Evolutionary conservation across 2,888 invertebrate genomes (phyloP).

Genomic region (Girardia tigrina): DNA sequence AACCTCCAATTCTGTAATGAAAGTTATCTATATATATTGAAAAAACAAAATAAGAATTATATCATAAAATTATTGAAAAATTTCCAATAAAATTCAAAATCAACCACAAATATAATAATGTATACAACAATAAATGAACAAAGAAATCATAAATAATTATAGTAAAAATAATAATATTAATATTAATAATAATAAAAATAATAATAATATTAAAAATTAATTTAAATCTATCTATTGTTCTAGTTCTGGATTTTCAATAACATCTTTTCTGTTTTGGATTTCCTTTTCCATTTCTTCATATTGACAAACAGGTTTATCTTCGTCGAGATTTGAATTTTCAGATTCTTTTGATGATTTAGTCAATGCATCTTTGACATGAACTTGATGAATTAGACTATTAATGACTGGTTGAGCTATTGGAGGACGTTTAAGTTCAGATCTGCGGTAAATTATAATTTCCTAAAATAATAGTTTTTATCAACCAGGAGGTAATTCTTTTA

Average conservation of each 20-base stretch:
- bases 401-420: constrained; percentile 5
- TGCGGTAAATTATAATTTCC: background rate
- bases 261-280: background rate
- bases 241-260: background rate
- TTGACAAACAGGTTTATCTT: background rate
- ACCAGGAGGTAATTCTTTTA: too few relatives aligned
- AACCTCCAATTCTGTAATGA: too few relatives aligned
- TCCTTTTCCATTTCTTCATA: constrained; percentile 12
- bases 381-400: constrained; percentile 13
- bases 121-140: too few relatives aligned
- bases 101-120: too few relatives aligned
- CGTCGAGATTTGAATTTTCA: background rate
- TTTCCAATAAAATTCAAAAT: too few relatives aligned
- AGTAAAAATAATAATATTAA: background rate
- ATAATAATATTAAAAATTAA: constrained; percentile 4
- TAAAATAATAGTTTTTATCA: too few relatives aligned
- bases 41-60: too few relatives aligned
- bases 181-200: constrained; percentile 2
- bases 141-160: too few relatives aligned
- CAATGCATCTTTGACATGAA: background rate
- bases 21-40: too few relatives aligned
- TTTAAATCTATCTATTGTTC: background rate
- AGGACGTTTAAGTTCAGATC: constrained; percentile 1
- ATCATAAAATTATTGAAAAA: too few relatives aligned
- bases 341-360: background rate